Conservation (phyloP, 1,140 invertebrate genomes). For the Anastatus disparis region DNA sequence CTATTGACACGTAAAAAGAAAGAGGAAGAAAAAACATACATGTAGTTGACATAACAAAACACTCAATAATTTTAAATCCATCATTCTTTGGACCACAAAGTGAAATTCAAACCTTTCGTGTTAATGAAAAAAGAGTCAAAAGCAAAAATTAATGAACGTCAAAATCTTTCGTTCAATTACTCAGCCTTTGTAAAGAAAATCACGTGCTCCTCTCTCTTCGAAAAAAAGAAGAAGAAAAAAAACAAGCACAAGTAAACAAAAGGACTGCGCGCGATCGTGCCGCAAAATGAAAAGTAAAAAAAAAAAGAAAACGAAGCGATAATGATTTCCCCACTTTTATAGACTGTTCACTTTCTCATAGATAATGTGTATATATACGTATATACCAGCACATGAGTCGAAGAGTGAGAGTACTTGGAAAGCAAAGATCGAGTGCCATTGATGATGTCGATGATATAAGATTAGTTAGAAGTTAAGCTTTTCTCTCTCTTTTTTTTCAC, state of each 20-base stretch:
- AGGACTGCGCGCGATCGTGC: background rate
- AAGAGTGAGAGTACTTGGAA: background rate
- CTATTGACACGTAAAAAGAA: background rate
- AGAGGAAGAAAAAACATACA: background rate
- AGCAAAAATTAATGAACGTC: constrained; percentile 14
- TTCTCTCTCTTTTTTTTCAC: too few relatives aligned
- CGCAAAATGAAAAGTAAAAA: background rate
- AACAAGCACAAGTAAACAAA: background rate
- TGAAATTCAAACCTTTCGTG: background rate
- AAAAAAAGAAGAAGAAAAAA: background rate
- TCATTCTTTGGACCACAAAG: background rate
- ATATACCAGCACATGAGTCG: background rate
- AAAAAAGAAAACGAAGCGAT: background rate
- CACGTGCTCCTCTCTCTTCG: background rate
- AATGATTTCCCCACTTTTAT: constrained; percentile 16
- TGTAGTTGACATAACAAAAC: background rate
- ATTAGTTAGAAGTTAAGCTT: too few relatives aligned
- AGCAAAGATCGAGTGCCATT: background rate
- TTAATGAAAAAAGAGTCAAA: background rate
- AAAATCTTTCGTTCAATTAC: too few relatives aligned
- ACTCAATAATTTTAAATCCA: background rate
- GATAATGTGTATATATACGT: background rate
- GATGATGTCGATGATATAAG: background rate
- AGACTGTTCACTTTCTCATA: background rate
- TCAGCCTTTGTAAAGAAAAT: too few relatives aligned